These are phyloP conservation scores for Nematolebias whitei DNA, from an alignment of 2,113 vertebrate genomes.

Conservation along the genomic window DNA sequence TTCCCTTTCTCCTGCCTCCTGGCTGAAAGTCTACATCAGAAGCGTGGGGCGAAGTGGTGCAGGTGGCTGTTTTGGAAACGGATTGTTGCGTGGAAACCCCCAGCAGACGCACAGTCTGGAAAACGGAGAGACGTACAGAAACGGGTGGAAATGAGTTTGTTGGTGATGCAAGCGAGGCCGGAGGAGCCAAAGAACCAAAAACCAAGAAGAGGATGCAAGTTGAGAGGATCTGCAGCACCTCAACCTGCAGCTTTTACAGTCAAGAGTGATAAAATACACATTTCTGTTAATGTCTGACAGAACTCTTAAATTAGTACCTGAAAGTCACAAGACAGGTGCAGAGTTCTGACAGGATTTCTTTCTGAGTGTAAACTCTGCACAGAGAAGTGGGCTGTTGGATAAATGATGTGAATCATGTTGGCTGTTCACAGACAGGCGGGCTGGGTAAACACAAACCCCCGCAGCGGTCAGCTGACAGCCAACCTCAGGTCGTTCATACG, in stretches of 20 bases:
- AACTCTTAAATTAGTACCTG: background rate
- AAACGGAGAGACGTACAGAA: constrained; percentile 16
- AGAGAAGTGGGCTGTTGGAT: constrained; percentile 37
- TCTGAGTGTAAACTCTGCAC: constrained; percentile 14
- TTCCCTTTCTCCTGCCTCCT: constrained; percentile 17
- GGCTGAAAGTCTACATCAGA: constrained; percentile 20
- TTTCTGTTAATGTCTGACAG: too few relatives aligned
- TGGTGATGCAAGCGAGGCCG: constrained; percentile 9
- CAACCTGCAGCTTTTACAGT: background rate
- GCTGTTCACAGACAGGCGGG: constrained; percentile 55
- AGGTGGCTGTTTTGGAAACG: constrained; percentile 48
- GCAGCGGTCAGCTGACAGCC: constrained; percentile 48
- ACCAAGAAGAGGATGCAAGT: background rate
- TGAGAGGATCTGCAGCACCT: background rate
- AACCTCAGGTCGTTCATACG: constrained; percentile 45
- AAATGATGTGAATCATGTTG: constrained; percentile 42
- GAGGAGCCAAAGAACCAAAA: background rate
- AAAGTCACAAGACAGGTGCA: background rate
- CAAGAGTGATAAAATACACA: too few relatives aligned
- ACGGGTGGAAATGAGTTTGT: constrained; percentile 30
- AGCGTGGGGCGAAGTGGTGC: constrained; percentile 13
- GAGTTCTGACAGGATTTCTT: background rate
- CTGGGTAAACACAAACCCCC: constrained; percentile 76
- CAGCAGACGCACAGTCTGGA: constrained; percentile 35
- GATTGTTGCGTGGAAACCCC: constrained; percentile 53